Evolutionary conservation across 2,888 invertebrate species (phyloP).

Genomic region (Notodonta dromedarius): DNA sequence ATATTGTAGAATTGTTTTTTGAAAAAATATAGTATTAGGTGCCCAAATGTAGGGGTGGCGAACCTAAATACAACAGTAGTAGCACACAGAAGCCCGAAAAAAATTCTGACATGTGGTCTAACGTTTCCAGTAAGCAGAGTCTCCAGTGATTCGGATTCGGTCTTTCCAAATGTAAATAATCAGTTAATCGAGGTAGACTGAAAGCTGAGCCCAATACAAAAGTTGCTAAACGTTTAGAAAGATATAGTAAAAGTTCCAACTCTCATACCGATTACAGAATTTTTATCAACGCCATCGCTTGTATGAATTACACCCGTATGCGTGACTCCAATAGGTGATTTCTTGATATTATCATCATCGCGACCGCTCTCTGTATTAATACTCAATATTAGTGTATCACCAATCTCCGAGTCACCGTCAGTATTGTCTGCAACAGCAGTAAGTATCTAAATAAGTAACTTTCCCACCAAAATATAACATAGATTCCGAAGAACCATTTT

Average conservation of each 20-base stretch:
- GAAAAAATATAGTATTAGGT: no score
- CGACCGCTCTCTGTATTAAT: slow-evolving; percentile 12
- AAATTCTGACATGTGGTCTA: no score
- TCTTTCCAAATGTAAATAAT: no score
- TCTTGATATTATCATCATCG: slow-evolving; percentile 4
- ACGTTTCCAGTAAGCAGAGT: no score
- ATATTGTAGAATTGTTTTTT: no score
- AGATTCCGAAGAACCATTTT: slow-evolving; percentile 17
- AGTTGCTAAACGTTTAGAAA: no score
- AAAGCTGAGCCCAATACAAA: no score
- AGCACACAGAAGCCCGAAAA: no score
- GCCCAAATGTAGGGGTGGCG: no score
- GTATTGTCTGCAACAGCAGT: slow-evolving; percentile 13
- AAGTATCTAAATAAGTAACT: slow-evolving; percentile 9
- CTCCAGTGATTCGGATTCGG: no score
- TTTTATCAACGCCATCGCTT: slow-evolving; percentile 9
- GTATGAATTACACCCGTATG: not conserved
- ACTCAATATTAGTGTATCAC: slow-evolving; percentile 10
- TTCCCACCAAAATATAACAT: slow-evolving; percentile 1
- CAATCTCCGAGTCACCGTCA: slow-evolving; percentile 6
- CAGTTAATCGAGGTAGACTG: no score
- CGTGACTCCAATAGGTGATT: not conserved
- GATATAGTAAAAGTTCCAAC: not conserved
- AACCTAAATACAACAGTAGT: no score
- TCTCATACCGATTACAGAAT: slow-evolving; percentile 18